phyloP scores from a whole-genome alignment of 2,888 invertebrate species.

The Slavum lentiscoides region DNA sequence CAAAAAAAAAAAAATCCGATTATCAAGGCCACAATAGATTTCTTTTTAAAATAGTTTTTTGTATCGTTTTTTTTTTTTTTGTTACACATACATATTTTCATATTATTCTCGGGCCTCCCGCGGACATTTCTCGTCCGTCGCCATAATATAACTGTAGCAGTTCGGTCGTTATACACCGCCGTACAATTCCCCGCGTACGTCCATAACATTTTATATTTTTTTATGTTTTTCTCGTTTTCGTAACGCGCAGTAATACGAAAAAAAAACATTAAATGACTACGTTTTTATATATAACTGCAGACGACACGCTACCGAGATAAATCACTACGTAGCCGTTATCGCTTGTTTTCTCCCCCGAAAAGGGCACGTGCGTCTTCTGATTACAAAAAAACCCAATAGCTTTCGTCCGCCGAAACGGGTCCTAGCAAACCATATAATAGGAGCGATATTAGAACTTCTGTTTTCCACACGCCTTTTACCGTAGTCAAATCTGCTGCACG shows the following conservation, averaged over 20 bases:
- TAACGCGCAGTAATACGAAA: neutral
- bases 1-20: neutral
- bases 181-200: neutral
- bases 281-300: neutral
- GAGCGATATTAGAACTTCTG: too few species aligned
- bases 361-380: neutral
- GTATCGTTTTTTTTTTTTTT: conserved; percentile 4
- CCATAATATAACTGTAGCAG: neutral
- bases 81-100: conserved; percentile 5
- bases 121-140: conserved; percentile 15
- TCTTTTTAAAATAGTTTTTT: conserved; percentile 26
- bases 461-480: too few species aligned
- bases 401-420: neutral
- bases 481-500: too few species aligned
- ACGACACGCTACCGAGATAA: neutral
- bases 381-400: neutral
- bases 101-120: conserved; percentile 37
- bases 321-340: neutral
- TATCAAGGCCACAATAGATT: conserved; percentile 12
- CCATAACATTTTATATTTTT: neutral
- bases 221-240: neutral
- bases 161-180: neutral
- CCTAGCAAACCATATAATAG: too few species aligned
- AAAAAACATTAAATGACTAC: neutral
- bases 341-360: neutral